These are phyloP conservation scores for Lytechinus pictus DNA, from an alignment of 35 echinoderm and acorn worm genomes.

Conservation along the genomic window DNA sequence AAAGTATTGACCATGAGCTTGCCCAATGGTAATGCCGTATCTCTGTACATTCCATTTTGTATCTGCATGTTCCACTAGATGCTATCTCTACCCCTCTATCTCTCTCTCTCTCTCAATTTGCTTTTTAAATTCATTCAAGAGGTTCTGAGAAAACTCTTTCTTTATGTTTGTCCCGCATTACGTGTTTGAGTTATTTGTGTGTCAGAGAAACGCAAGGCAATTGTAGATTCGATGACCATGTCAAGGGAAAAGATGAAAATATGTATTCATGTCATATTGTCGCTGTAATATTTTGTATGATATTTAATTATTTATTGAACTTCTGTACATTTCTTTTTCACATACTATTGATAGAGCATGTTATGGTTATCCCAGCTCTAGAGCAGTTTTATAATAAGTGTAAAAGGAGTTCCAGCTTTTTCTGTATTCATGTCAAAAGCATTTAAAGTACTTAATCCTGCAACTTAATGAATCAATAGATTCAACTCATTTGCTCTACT, in stretches of 20 bases:
- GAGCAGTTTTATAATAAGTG: not conserved
- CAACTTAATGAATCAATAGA: not conserved
- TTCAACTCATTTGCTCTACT: not conserved
- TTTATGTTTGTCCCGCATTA: not conserved
- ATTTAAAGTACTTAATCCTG: conserved; percentile 4
- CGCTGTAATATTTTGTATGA: conserved; percentile 4
- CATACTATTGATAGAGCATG: not conserved
- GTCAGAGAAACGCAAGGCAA: not conserved
- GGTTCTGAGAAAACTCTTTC: not conserved
- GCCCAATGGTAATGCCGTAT: not conserved
- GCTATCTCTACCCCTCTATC: not conserved
- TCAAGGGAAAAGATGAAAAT: not conserved
- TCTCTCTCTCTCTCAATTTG: not conserved
- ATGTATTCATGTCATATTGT: not conserved
- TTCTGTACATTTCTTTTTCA: not conserved
- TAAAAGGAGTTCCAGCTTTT: not conserved
- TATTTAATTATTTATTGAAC: not conserved
- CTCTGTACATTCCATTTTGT: conserved; percentile 18
- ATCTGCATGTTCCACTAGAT: not conserved
- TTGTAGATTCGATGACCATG: not conserved
- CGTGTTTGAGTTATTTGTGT: not conserved
- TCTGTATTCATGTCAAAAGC: not conserved
- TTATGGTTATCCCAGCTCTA: not conserved
- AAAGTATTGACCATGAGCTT: not conserved
- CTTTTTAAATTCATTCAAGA: not conserved